Conservation (phyloP, 1,140 invertebrate genomes). For the Sarcophaga bullata region DNA sequence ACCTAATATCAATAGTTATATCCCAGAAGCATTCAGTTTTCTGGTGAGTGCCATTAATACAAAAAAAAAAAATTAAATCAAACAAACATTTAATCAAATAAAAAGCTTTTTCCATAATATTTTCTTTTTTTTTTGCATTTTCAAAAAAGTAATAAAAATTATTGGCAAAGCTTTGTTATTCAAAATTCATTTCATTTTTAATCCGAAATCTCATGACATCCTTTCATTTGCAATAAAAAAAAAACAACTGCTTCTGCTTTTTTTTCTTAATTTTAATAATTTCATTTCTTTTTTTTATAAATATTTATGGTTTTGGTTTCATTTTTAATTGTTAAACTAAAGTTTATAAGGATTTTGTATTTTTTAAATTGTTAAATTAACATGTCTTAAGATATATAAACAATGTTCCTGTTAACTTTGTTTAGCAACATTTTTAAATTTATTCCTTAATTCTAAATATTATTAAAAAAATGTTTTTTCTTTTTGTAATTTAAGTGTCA, state of each 20-base stretch:
- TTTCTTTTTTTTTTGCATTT: neutral
- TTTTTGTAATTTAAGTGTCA: too few species aligned
- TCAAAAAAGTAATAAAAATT: too few species aligned
- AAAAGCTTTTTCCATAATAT: neutral
- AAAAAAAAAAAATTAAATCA: neutral
- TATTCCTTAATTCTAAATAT: too few species aligned
- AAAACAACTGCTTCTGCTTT: neutral
- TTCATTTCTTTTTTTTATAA: neutral
- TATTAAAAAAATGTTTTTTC: too few species aligned
- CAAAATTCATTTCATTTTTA: neutral
- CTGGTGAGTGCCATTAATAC: constrained; percentile 47
- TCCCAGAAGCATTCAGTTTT: constrained; percentile 53
- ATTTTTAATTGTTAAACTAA: neutral
- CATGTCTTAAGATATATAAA: too few species aligned
- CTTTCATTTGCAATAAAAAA: neutral
- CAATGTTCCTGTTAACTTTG: too few species aligned
- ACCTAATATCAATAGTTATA: constrained; percentile 52
- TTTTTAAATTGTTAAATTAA: too few species aligned
- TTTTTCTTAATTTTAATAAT: neutral
- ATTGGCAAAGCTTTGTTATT: too few species aligned
- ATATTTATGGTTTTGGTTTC: neutral
- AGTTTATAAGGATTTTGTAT: too few species aligned
- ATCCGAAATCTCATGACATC: neutral
- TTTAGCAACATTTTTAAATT: too few species aligned
- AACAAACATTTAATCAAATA: neutral